Base-by-base conservation (phyloP, 1,140 invertebrate genomes). In the Rhyzopertha dominica region DNA sequence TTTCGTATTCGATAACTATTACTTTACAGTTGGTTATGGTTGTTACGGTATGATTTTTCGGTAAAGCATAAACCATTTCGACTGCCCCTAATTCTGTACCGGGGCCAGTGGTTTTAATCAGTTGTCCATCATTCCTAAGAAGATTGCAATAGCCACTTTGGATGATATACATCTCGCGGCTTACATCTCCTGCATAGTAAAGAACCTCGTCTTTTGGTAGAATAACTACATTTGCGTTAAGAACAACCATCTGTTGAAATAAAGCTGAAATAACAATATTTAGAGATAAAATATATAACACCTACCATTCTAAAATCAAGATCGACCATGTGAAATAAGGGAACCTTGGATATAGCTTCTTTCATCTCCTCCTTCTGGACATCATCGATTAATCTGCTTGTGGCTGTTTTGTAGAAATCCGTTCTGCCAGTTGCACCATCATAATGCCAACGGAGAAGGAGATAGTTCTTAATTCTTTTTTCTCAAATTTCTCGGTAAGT, bases 141-240 rank as follows among this genome's bases (percentile, higher is more conserved):
- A 46, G 4, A n/a, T 31, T 13, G 46, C 68, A 70, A 46, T 69
- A 70, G 14, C 70, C 70, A 36, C 66, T 68, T 49, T 70, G 67
- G 17, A 72, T 66, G 14, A 72, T 66, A 31, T 70, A 71, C 23
- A 72, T 48, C 18, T 69, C 66, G 42, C 70, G 59, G 4, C 65
- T 63, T 16, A 68, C 51, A 19, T 68, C 69, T 12, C 69, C 70
- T 2, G 62, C 63, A 39, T 68, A 68, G 49, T 66, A 70, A 20
- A 72, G 64, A 42, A 69, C 66, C 59, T 72, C 70, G 3, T 67
- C 67, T 3, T 67, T 66, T 36, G 70, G 70, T 4, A 72, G 56
- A 16, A 71, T 68, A 36, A 68, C 63, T 32, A 70, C 65, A 41
- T 55, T 61, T 17, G 67, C 70, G 20, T 58, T 67, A 70, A 42